Conservation (phyloP, 2,113 vertebrate genomes). For the Phasianus colchicus region DNA sequence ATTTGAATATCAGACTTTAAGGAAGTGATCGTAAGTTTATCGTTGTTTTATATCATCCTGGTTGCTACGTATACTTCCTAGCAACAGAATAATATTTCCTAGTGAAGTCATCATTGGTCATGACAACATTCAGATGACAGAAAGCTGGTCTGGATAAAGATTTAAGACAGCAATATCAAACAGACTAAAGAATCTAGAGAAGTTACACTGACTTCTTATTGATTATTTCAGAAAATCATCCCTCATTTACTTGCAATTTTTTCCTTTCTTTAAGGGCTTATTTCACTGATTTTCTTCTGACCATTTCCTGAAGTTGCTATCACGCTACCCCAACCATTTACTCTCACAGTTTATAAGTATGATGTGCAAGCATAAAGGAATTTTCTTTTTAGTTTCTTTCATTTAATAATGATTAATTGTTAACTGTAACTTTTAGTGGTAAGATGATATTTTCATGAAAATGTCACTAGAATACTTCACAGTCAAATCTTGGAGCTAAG, state of each 20-base stretch:
- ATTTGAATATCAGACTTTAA: neutral
- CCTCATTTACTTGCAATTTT: neutral
- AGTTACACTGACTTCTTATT: neutral
- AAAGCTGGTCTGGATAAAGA: neutral
- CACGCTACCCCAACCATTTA: neutral
- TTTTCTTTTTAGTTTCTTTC: neutral
- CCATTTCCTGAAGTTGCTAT: neutral
- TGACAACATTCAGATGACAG: neutral
- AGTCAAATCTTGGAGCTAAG: neutral
- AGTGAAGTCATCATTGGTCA: neutral
- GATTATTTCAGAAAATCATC: neutral
- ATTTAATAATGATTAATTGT: neutral
- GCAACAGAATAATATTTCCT: slow-evolving; percentile 40
- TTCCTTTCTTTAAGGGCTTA: neutral
- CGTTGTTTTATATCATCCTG: neutral
- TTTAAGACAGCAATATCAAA: neutral
- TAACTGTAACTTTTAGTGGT: neutral
- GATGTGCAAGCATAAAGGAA: neutral
- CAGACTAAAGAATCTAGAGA: neutral
- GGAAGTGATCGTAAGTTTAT: neutral
- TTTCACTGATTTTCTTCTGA: neutral
- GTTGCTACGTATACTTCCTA: slow-evolving; percentile 24
- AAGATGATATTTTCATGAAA: neutral
- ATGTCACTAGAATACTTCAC: neutral
- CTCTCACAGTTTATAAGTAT: neutral